Evolutionary conservation across 2,113 vertebrate genomes (phyloP), one percentile per base, ranked within the genome.

Genomic region (Erinaceus europaeus): DNA sequence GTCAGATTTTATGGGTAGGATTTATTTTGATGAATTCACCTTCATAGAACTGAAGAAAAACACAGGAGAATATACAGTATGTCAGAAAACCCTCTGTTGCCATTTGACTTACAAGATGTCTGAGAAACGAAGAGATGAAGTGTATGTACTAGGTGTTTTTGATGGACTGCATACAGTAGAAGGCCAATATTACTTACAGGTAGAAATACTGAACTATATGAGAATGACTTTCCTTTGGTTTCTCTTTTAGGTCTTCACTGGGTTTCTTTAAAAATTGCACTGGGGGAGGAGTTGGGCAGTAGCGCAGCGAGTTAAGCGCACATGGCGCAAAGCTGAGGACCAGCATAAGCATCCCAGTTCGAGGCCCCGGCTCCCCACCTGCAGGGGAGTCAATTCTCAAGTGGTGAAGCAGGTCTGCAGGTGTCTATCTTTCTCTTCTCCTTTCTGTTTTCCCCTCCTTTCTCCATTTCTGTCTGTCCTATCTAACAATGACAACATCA

Each of bases 161-260:
- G 92, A 96, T 46, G 88, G 91, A 4, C 83, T 96, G n/a, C 95
- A 95, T 38, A 40, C 42, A 13, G 65, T 91, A 18, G 95, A 97
- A 95, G 92, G 93, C 80, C 53, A 95, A 29, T 96, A 90, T 74
- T 97, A 96, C 50, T 77, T 96, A 40, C 94, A 97, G 94, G 93
- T 96, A 93, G 81, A 72, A 1, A 6, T 23, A 59, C 78, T 89
- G 25, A 27, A 5, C 10, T 46, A 13, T 21, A 14, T 72, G 48
- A 69, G 23, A 69, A 12, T 52, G 42, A 6, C 7, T 46, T 57
- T 52, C 29, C 32, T 21, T 36, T 59, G 7, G 3, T 38, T 65
- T 46, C 12, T 32, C 46, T 72, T 55, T 71, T 53, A 52, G 29
- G 32, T 29, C 38, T 36, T 48, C n/a, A 14, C n/a, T n/a, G n/a